Percentiles rank a stretch among this genome's conserved stretches.
Conservation (phyloP, 2,888 invertebrate species). For the Hylaea fasciaria region DNA sequence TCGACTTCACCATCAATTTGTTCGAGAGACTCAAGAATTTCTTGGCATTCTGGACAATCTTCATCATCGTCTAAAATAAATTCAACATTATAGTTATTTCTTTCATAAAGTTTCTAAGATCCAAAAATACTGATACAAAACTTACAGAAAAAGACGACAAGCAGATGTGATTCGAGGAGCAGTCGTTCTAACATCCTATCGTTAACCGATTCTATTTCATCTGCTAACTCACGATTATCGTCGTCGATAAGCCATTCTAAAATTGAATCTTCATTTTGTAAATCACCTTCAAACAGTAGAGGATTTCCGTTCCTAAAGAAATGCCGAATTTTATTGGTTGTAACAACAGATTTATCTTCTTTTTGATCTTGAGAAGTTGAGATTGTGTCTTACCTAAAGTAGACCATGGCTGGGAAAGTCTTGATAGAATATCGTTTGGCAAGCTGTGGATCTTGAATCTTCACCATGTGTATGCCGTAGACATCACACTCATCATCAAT, state of each 20-base stretch:
- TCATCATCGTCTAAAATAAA: constrained; percentile 88
- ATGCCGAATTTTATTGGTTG: not conserved
- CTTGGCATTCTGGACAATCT: constrained; percentile 95
- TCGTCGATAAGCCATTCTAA: constrained; percentile 97
- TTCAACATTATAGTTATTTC: not conserved
- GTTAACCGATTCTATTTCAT: constrained; percentile 97
- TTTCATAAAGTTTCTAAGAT: not conserved
- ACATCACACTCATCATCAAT: constrained; percentile 97
- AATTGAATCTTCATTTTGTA: constrained; percentile 96
- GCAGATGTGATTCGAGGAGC: constrained; percentile 92
- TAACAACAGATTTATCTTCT: not conserved
- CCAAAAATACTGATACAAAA: not conserved
- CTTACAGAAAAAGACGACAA: constrained; percentile 97
- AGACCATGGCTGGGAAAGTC: constrained; percentile 96
- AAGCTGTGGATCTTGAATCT: constrained; percentile 95
- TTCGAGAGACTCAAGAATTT: constrained; percentile 95
- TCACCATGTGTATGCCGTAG: constrained; percentile 96
- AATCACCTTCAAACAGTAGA: constrained; percentile 94
- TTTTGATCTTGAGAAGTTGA: not conserved
- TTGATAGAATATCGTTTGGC: constrained; percentile 97
- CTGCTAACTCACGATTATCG: constrained; percentile 95
- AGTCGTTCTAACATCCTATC: constrained; percentile 94
- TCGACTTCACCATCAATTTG: constrained; percentile 98
- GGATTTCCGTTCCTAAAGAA: constrained; percentile 92
- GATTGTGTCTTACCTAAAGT: constrained; percentile 87